Base-by-base conservation (phyloP, 2,113 vertebrate species). In the Hiodon tergisus region DNA sequence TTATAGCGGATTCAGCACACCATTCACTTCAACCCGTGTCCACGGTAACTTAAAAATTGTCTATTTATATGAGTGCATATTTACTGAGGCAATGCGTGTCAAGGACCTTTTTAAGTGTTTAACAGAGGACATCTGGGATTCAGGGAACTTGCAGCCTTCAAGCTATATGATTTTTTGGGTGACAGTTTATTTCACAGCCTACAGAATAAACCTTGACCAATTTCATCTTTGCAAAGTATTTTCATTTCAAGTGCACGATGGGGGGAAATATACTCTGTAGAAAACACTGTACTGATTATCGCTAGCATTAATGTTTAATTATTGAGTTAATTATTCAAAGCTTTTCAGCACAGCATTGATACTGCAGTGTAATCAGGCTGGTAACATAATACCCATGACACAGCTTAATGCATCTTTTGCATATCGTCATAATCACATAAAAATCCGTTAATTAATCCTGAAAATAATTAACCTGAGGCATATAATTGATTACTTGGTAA, bases 381-480 rank as follows among this genome's bases (percentile, higher is more conserved):
- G 76, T 71, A 72, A 67, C 76, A 83, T 78, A 71, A 78, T 71
- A 62, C 79, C 76, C 63, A 17, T 77, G 76, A 77, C 71, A 77
- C 71, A 10, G 72, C 57, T 71, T 69, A 75, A 78, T 79, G 67
- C 70, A 51, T 74, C 79, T 78, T 59, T 71, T 67, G 57, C 76
- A 75, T 69, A 78, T 80, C 73, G 71, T 76, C 72, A 79, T 82
- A 79, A 82, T 80, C 74, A 76, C 66, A 72, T 77, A 74, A 72
- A 31, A 75, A 65, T 69, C 72, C 61, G 69, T 55, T 81, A 79
- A 83, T 82, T 81, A 82, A 80, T 76, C 73, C 76, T 73, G 60
- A 76, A 71, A 72, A 74, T 71, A 46, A 72, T 72, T 79, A 79
- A 75, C 73, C 77, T 77, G 70, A 72, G 69, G n/a, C 54, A 47